Base-by-base conservation (phyloP, 2,113 vertebrate species). In the Engraulis encrasicolus region DNA sequence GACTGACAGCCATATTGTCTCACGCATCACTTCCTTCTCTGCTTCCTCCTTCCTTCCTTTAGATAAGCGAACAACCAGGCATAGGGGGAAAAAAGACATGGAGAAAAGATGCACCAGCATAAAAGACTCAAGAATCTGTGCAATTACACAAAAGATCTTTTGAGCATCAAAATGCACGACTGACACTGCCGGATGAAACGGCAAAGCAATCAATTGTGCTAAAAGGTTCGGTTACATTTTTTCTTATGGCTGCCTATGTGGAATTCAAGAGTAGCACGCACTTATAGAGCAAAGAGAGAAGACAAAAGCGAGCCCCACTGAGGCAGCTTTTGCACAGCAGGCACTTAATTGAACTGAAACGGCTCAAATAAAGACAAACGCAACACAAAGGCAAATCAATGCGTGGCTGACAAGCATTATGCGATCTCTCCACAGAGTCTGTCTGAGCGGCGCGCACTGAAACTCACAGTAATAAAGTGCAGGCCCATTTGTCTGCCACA, bases 1-100 rank as follows among this genome's bases (percentile, higher is more conserved):
- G 90, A 91, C 85, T 86, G 38, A 85, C 88, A 87, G 90, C 91
- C 85, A 81, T 2, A 19, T 88, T 86, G 58, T 66, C 58, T 11
- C 20, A 66, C 58, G n/a, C 54, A 23, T 19, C 20, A 61, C n/a
- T n/a, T n/a, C n/a, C n/a, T n/a, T 45, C 40, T 45, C 9, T 45
- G 4, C 9, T 45, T 45, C 9, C 40, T 45, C 9, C 9, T 45
- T 45, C 40, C 9, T 45, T 45, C 40, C 9, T 45, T 45, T 5
- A 45, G 9, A 45, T 9, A 45, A 45, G n/a, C n/a, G 40, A 45
- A 45, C 40, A 45, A 45, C 3, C 9, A 3, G 40, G n/a, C n/a
- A n/a, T n/a, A n/a, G 40, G 27, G 6, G 12, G 23, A 1, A 11
- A 14, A 31, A n/a, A 66, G 58, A 66, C 12, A 66, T 27, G 6